Conservation (phyloP, 2,797 vertebrate genomes). For the Karalla daura region DNA sequence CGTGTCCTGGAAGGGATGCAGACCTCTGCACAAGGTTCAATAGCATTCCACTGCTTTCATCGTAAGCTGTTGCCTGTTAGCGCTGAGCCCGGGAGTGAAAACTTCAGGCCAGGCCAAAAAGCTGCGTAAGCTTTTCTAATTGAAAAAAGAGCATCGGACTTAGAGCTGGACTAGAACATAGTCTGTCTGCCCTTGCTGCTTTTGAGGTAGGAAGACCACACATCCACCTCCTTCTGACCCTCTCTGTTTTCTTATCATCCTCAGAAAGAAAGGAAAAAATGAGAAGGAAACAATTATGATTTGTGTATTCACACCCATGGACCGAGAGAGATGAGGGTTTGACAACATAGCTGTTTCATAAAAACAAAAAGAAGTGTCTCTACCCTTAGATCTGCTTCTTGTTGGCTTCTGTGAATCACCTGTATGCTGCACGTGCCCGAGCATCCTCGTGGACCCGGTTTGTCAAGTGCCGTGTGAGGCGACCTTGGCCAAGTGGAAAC, state of each 20-base stretch:
- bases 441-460: background rate
- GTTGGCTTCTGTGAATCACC: background rate
- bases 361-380: too few species aligned
- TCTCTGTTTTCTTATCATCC: conserved; percentile 28
- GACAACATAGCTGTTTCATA: too few species aligned
- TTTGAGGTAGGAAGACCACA: conserved; percentile 69
- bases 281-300: too few species aligned
- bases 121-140: conserved; percentile 74
- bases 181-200: conserved; percentile 16
- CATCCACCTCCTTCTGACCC: conserved; percentile 40
- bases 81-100: conserved; percentile 63
- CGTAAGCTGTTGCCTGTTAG: conserved; percentile 70
- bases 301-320: too few species aligned
- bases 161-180: conserved; percentile 46
- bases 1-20: conserved; percentile 14
- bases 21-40: conserved; percentile 58
- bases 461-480: conserved; percentile 12
- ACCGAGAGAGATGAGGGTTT: too few species aligned
- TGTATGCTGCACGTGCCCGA: background rate
- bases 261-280: background rate
- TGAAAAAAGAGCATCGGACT: conserved; percentile 70
- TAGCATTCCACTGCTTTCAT: conserved; percentile 73
- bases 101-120: conserved; percentile 51
- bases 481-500: conserved; percentile 42
- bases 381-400: too few species aligned